Evolutionary conservation across 2,797 vertebrate species (phyloP).

Genomic region (Pseudochirops corinnae): DNA sequence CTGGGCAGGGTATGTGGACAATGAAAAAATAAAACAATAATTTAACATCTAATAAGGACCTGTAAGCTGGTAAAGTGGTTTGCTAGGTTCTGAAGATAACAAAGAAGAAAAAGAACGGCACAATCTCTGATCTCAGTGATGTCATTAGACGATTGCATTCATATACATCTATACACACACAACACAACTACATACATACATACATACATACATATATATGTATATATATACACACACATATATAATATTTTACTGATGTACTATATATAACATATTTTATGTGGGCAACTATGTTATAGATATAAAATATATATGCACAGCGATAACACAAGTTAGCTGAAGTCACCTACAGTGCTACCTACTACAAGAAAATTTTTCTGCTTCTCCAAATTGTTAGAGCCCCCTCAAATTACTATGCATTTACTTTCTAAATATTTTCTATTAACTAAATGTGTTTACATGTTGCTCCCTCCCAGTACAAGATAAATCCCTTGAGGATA

Average conservation of each 20-base stretch:
- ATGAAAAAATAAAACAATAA: neutral
- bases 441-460: neutral
- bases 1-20: neutral
- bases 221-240: no score
- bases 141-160: neutral
- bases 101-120: neutral
- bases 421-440: neutral
- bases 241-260: neutral
- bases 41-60: neutral
- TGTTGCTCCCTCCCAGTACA: neutral
- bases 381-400: neutral
- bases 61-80: neutral
- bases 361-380: neutral
- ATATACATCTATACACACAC: neutral
- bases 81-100: neutral
- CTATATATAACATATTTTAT: neutral
- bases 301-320: neutral
- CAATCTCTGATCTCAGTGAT: neutral
- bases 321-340: neutral
- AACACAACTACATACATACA: no score
- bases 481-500: neutral
- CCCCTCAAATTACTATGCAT: neutral
- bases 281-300: no score
- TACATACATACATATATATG: no score
- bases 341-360: neutral